Percentiles rank a stretch among this genome's conserved stretches.
Conservation (phyloP, 2,113 vertebrate genomes). For the Pavo muticus region DNA sequence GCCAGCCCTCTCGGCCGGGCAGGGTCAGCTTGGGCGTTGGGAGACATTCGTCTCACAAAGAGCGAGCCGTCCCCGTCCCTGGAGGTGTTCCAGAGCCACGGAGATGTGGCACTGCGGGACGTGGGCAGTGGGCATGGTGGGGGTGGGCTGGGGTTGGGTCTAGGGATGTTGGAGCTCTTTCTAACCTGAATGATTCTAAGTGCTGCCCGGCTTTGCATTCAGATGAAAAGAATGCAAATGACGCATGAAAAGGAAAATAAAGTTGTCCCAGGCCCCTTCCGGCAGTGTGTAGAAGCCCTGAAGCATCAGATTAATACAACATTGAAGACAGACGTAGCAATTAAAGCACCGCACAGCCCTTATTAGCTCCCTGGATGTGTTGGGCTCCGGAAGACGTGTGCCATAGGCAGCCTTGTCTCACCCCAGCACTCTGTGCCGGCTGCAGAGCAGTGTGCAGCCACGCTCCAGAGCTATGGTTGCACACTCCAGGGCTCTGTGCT, state of each 20-base stretch:
- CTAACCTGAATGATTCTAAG: not conserved
- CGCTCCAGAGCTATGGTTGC: not conserved
- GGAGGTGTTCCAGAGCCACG: no score
- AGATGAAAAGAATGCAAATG: not conserved
- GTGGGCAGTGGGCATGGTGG: no score
- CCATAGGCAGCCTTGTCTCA: not conserved
- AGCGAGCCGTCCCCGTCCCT: not conserved
- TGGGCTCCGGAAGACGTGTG: not conserved
- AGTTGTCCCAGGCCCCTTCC: not conserved
- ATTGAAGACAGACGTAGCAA: no score
- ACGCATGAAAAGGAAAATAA: not conserved
- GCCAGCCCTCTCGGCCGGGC: no score
- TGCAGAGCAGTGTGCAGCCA: not conserved
- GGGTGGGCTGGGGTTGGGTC: no score
- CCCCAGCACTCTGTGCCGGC: not conserved
- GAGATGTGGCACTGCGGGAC: no score
- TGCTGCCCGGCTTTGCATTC: not conserved
- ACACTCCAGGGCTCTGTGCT: no score
- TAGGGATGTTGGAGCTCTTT: not conserved
- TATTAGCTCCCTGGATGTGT: no score
- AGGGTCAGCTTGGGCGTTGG: no score
- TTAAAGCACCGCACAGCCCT: not conserved
- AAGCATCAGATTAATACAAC: not conserved
- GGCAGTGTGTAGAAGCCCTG: not conserved
- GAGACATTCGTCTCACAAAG: no score